phyloP scores from a whole-genome alignment of 2,113 vertebrate genomes.

The Hylia prasina region DNA sequence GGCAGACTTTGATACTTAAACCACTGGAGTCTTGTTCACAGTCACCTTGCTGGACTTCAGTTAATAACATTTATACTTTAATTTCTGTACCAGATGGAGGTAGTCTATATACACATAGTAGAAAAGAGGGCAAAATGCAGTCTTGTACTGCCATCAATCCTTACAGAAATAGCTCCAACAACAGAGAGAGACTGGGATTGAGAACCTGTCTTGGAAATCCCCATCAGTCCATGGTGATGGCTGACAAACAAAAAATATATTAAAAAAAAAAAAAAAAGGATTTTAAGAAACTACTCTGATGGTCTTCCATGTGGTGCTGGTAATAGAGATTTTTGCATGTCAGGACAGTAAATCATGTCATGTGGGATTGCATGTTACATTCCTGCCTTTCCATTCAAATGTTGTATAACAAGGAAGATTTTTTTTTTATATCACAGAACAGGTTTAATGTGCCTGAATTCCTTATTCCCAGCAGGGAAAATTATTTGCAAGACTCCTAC shows the following conservation, averaged over 20 bases:
- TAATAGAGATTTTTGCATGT: neutral
- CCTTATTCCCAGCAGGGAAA: neutral
- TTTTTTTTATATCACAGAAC: neutral
- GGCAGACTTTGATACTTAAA: conserved; percentile 24
- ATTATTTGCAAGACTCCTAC: neutral
- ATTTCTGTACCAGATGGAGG: conserved; percentile 26
- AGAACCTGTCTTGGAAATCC: neutral
- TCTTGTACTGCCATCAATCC: neutral
- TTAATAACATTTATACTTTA: neutral
- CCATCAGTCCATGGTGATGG: neutral
- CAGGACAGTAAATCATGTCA: neutral
- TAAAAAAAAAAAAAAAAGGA: neutral
- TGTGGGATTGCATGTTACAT: neutral
- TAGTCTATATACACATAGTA: neutral
- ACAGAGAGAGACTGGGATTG: neutral
- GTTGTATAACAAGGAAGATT: neutral
- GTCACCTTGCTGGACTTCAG: neutral
- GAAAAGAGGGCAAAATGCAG: neutral
- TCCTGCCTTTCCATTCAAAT: neutral
- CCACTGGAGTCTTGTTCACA: neutral
- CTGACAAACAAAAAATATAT: neutral
- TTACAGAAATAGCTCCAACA: neutral
- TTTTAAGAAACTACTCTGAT: neutral
- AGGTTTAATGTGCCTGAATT: neutral
- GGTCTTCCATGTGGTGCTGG: neutral